Percentiles rank a stretch among this genome's conserved stretches.
phyloP scores from a whole-genome alignment of 2,888 invertebrate species.

The Eulithis testata region DNA sequence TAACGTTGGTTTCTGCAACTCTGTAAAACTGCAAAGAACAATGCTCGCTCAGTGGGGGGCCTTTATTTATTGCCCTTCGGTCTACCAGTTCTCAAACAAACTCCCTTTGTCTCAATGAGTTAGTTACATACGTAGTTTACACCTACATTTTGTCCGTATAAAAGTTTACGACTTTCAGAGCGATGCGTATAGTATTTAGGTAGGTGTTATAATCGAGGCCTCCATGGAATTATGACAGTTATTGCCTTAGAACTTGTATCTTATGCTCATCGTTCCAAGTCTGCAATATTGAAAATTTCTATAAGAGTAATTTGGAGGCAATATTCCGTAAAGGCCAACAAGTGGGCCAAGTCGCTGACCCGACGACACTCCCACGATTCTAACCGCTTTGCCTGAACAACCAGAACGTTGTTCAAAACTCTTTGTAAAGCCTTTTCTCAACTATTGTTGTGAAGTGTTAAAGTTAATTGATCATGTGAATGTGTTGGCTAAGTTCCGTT shows the following conservation, averaged over 20 bases:
- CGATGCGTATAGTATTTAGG: too few relatives aligned
- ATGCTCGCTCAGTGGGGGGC: constrained; percentile 4
- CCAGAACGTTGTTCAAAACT: constrained; percentile 17
- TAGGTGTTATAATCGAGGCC: too few relatives aligned
- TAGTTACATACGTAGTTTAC: too few relatives aligned
- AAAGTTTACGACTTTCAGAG: too few relatives aligned
- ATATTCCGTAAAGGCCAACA: constrained; percentile 45
- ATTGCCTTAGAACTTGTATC: not conserved
- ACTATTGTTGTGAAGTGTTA: constrained; percentile 44
- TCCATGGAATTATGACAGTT: not conserved
- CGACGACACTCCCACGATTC: constrained; percentile 65
- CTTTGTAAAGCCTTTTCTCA: constrained; percentile 44
- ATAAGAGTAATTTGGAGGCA: constrained; percentile 48
- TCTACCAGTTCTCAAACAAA: constrained; percentile 5
- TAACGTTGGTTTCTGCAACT: constrained; percentile 16
- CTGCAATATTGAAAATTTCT: constrained; percentile 14
- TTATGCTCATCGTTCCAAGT: not conserved
- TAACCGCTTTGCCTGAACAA: constrained; percentile 37
- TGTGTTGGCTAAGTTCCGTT: constrained; percentile 21
- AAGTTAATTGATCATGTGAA: constrained; percentile 30
- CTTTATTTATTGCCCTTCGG: constrained; percentile 8
- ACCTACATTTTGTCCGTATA: too few relatives aligned
- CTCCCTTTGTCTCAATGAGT: not conserved
- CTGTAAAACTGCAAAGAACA: constrained; percentile 14
- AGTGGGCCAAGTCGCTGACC: constrained; percentile 56